A percentile compares a stretch with the other conserved stretches of the same genome.
These are phyloP conservation scores for Lampris megalopsis DNA, from an alignment of 2,113 vertebrate genomes.

Conservation along the genomic window DNA sequence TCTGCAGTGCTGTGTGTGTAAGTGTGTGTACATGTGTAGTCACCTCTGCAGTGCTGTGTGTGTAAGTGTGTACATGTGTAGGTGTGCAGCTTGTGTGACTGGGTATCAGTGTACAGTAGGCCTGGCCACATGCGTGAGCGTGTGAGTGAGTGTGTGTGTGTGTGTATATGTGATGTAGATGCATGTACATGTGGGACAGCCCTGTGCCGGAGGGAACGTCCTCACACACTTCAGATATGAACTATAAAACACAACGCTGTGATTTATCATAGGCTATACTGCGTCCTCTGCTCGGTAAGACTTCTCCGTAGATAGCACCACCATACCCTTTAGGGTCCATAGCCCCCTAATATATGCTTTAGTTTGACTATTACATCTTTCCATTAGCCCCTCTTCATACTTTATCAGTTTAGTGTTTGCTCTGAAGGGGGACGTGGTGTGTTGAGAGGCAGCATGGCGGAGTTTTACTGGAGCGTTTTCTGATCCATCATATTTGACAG, in stretches of 20 bases:
- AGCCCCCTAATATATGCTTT: slow-evolving; percentile 69
- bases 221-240: slow-evolving; percentile 50
- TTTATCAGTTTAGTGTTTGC: slow-evolving; percentile 78
- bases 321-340: slow-evolving; percentile 65
- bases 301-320: slow-evolving; percentile 52
- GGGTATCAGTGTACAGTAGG: background rate
- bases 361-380: slow-evolving; percentile 75
- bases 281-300: slow-evolving; percentile 46
- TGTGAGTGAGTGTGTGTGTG: background rate
- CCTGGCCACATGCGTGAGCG: background rate
- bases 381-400: slow-evolving; percentile 70
- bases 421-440: slow-evolving; percentile 67
- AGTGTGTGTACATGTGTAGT: background rate
- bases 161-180: slow-evolving; percentile 7
- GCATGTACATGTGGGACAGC: slow-evolving; percentile 24
- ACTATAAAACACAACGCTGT: slow-evolving; percentile 59
- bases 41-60: slow-evolving; percentile 3
- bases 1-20: background rate
- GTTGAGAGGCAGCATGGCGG: slow-evolving; percentile 59
- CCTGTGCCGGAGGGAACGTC: slow-evolving; percentile 53
- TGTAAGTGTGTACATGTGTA: background rate
- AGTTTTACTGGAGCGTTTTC: slow-evolving; percentile 72
- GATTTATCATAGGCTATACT: slow-evolving; percentile 59
- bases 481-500: slow-evolving; percentile 78
- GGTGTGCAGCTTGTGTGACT: background rate